Evolutionary conservation across 2,797 vertebrate species (phyloP), one percentile per base, ranked within the genome.

Genomic region (Falco biarmicus): DNA sequence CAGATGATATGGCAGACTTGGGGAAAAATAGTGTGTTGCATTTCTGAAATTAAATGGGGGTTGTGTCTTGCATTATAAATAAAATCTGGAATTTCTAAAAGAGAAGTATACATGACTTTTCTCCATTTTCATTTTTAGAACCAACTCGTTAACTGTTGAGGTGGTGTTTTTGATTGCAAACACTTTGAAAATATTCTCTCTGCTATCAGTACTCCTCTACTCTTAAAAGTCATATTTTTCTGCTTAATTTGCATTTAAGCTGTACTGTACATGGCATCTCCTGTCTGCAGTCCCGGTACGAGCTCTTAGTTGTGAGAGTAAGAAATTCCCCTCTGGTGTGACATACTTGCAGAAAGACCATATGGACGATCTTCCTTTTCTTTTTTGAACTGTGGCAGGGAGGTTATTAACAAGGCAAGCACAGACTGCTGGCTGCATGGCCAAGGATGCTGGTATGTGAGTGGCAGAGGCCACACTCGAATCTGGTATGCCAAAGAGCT

Each of bases 391-490:
- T 45, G 48, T 57, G 28, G 4, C 32, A 61, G 24, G 11, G 31
- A 56, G 9, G 6, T 70, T 73, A 26, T 41, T 47, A 51, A n/a
- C 16, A 41, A 41, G 28, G n/a, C 6, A 56, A 69, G 45, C 17
- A 39, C 1, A 39, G 50, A 41, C 8, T 0, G 0, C 20, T 41
- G 34, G 28, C 92, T 65, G 54, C 22, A 32, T 1, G 24, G 59
- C 28, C 0, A 0, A 63, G 18, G 25, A 34, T 1, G 4, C 14
- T 39, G 56, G 14, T 9, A n/a, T 34, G 51, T 0, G 1, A 51
- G 15, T 8, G 34, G 47, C 32, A 75, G 53, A 83, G 50, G 60
- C 13, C 51, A 56, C 0, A 0, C 11, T 51, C 50, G 45, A 87
- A 60, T 8, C 5, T 4, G 3, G 18, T n/a, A 15, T 3, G 8